These are phyloP conservation scores for Agriopis marginaria DNA, from an alignment of 2,888 invertebrate species.

Conservation along the genomic window DNA sequence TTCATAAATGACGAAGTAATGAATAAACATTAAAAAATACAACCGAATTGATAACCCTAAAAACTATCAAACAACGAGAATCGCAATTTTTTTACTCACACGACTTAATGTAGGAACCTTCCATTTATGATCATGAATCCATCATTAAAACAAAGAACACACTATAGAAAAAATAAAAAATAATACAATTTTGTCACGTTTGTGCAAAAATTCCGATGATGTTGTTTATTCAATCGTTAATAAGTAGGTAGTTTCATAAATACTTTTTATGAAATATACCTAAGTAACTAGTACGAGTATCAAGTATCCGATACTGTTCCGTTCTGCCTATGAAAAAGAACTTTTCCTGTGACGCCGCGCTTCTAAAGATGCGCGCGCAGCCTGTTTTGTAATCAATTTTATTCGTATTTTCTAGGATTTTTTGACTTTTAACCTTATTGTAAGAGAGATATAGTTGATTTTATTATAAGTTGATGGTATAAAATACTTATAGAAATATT, in stretches of 20 bases:
- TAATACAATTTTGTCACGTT: not conserved
- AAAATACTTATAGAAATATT: no score
- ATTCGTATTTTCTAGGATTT: conserved; percentile 57
- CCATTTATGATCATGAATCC: no score
- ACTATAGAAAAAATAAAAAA: no score
- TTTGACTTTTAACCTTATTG: conserved; percentile 28
- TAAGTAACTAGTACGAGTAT: not conserved
- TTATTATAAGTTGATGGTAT: conserved; percentile 11
- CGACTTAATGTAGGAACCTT: no score
- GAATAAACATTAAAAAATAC: no score
- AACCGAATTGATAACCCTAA: no score
- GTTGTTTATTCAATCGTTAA: no score
- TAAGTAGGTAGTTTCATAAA: no score
- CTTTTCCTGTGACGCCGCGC: conserved; percentile 59
- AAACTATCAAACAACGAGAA: no score
- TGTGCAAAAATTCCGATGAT: not conserved
- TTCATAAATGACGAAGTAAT: no score
- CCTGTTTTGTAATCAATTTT: conserved; percentile 74
- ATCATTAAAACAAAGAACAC: no score
- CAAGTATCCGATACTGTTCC: conserved; percentile 3
- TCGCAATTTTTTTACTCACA: no score
- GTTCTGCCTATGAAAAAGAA: conserved; percentile 53
- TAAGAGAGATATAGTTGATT: not conserved
- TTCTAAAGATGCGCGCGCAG: conserved; percentile 77
- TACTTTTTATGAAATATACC: not conserved